These are phyloP conservation scores for Zaprionus vittiger DNA, from an alignment of 1,140 invertebrate species.

Conservation along the genomic window DNA sequence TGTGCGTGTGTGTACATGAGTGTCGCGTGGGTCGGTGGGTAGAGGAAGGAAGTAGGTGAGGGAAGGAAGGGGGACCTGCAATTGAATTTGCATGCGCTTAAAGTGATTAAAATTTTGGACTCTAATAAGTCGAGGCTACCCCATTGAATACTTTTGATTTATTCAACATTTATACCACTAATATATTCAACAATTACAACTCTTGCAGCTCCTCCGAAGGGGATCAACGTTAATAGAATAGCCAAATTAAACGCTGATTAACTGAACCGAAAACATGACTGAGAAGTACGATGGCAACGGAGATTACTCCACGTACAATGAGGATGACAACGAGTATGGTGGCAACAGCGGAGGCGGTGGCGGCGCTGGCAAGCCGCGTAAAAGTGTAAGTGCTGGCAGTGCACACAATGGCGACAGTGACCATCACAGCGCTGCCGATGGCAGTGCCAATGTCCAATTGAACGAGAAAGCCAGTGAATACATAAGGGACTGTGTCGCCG, in stretches of 20 bases:
- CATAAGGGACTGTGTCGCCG: slow-evolving; percentile 89
- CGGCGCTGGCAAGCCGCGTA: slow-evolving; percentile 70
- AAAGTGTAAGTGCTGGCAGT: slow-evolving; percentile 77
- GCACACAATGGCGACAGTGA: slow-evolving; percentile 84
- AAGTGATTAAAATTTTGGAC: slow-evolving; percentile 29
- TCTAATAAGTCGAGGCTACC: neutral
- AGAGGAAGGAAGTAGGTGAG: neutral
- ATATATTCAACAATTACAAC: neutral
- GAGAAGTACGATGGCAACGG: slow-evolving; percentile 83
- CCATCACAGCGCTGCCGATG: slow-evolving; percentile 83
- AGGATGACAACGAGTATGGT: slow-evolving; percentile 85
- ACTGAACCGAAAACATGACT: slow-evolving; percentile 63
- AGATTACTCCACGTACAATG: slow-evolving; percentile 84
- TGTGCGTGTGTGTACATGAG: slow-evolving; percentile 28
- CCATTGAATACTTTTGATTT: neutral
- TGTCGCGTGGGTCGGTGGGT: slow-evolving; percentile 6
- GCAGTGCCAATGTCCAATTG: slow-evolving; percentile 71
- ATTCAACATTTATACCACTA: neutral
- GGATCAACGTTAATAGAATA: slow-evolving; percentile 11
- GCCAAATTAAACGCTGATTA: slow-evolving; percentile 30
- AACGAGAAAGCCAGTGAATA: slow-evolving; percentile 91
- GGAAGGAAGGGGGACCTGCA: slow-evolving; percentile 13
- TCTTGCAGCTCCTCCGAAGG: slow-evolving; percentile 28
- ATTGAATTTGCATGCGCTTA: slow-evolving; percentile 40
- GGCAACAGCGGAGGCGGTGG: neutral